Evolutionary conservation across 1,140 invertebrate species (phyloP), one percentile per base, ranked within the genome.

Genomic region (Nautilus pompilius): DNA sequence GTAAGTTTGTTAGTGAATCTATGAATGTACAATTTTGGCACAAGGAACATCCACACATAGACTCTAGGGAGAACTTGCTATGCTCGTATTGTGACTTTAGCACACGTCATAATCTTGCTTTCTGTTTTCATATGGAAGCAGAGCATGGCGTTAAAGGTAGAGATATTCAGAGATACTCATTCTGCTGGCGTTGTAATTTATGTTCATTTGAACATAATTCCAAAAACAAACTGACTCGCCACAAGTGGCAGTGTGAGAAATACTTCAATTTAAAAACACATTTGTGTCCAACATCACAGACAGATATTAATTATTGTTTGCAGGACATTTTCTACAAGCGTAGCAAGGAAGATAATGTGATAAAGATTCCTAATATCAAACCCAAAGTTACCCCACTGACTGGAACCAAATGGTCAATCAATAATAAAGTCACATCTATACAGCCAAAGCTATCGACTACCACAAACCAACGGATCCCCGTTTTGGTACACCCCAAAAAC

Each of bases 201-300:
- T 98, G 95, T 86, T 90, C 92, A 1, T 97, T 95, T 76, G 95
- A 97, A 79, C 93, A 95, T 72, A 95, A 94, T 77, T 91, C 92
- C 60, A 96, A 96, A 81, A 90, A 91, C n/a, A 95, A 96, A 84
- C 82, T 96, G 56, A 92, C 90, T 0, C 86, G 93, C 20, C 95
- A 97, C 84, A 86, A 91, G 63, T 86, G 91, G n/a, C 89, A 92
- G 3, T 98, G 95, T 83, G 86, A 88, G 20, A 95, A 95, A 81
- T 93, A 93, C 79, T 96, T 95, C 81, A 89, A 92, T 78, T 89
- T 91, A 0, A 92, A 94, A 60, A 84, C 88, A 30, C 95, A 95
- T 74, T 82, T 94, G 65, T 89, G 90, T 66, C 93, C 93, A 5
- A 69, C 67, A 5, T 58, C 66, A 17, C 62, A 65, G 4, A 66